Percentiles rank a stretch among this genome's conserved stretches.
Conservation (phyloP, 1,140 invertebrate genomes). For the Tetranychus urticae region DNA sequence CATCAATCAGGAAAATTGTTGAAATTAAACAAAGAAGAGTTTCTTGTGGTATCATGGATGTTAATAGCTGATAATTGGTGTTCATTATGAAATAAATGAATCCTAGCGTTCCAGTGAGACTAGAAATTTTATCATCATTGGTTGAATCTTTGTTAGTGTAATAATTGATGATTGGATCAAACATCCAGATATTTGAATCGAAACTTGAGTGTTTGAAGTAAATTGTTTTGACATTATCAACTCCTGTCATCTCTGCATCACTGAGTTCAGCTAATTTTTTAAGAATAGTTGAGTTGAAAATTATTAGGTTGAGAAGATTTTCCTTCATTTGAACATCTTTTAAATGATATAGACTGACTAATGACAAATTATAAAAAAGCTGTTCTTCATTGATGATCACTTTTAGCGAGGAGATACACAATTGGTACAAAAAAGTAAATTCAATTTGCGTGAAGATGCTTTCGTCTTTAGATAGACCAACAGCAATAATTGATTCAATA, state of each 20-base stretch:
- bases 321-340: neutral
- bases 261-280: neutral
- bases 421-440: neutral
- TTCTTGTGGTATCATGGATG: neutral
- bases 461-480: no score
- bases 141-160: neutral
- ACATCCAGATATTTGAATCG: slow-evolving; percentile 4
- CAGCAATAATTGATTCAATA: neutral
- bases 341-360: slow-evolving; percentile 84
- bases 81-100: neutral
- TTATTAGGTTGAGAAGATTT: neutral
- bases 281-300: neutral
- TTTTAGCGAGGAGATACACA: neutral
- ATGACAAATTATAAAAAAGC: slow-evolving; percentile 24
- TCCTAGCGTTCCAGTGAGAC: neutral
- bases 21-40: neutral
- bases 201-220: slow-evolving; percentile 3
- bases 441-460: neutral
- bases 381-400: neutral
- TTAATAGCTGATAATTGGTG: neutral
- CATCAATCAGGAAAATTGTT: slow-evolving; percentile 1
- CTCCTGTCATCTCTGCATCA: no score
- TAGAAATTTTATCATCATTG: neutral
- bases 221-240: neutral
- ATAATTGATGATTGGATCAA: slow-evolving; percentile 5